A percentile compares a stretch with the other conserved stretches of the same genome.
Conservation (phyloP, 2,888 invertebrate genomes). For the Drosophila hamatofila region DNA sequence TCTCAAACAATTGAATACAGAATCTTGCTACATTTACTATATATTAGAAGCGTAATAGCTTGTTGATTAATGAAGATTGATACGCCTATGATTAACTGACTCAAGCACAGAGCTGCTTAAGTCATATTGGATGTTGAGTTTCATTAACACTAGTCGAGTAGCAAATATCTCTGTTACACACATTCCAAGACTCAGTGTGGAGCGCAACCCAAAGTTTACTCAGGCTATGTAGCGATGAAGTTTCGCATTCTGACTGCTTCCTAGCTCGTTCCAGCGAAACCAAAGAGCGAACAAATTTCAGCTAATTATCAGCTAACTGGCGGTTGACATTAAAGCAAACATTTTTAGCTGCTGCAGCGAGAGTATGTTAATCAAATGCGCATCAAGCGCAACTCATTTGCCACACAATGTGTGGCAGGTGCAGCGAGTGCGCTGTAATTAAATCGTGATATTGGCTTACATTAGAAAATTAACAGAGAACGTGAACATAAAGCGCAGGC, state of each 20-base stretch:
- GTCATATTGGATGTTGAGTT: background rate
- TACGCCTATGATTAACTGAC: background rate
- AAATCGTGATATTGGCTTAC: slow-evolving; percentile 32
- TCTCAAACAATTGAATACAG: too few relatives aligned
- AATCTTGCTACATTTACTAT: background rate
- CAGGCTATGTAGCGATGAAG: background rate
- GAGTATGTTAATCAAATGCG: slow-evolving; percentile 3
- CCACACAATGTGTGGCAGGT: slow-evolving; percentile 26
- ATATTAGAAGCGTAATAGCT: background rate
- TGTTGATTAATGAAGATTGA: background rate
- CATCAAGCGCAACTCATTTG: slow-evolving; percentile 8
- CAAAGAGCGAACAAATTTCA: background rate
- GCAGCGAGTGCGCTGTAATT: slow-evolving; percentile 32
- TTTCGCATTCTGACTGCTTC: background rate
- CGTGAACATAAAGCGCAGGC: slow-evolving; percentile 21
- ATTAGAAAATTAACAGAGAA: slow-evolving; percentile 23
- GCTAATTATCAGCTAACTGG: slow-evolving; percentile 5
- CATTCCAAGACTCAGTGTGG: background rate
- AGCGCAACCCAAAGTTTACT: background rate
- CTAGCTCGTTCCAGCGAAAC: background rate
- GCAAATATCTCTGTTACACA: background rate
- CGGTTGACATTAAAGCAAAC: background rate
- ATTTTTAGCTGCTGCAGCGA: background rate
- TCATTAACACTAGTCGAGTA: background rate
- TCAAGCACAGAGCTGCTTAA: background rate